phyloP scores from a whole-genome alignment of 2,888 invertebrate genomes.

The Mimas tiliae region DNA sequence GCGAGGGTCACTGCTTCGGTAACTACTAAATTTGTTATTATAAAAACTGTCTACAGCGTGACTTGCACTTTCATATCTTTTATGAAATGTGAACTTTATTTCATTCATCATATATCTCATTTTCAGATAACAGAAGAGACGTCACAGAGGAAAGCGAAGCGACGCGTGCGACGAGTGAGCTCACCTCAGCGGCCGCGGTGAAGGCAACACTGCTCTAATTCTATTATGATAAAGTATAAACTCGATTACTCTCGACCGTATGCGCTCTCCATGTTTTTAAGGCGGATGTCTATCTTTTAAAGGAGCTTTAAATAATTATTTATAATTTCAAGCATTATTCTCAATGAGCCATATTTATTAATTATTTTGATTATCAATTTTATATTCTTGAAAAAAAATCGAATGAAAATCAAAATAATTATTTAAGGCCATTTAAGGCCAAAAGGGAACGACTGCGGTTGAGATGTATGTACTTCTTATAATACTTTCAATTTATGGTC shows the following conservation, averaged over 20 bases:
- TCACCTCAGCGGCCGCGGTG: conserved; percentile 43
- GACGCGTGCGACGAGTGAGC: conserved; percentile 49
- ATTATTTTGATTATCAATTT: no score
- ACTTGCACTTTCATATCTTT: no score
- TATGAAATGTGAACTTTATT: neutral
- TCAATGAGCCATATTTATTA: no score
- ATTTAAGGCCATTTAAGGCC: neutral
- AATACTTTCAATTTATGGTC: neutral
- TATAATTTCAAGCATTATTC: no score
- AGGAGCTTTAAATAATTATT: no score
- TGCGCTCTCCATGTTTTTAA: neutral
- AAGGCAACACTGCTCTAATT: neutral
- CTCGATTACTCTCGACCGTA: neutral
- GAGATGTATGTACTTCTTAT: neutral
- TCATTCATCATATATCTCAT: neutral
- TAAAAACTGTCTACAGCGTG: no score
- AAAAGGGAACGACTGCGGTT: neutral
- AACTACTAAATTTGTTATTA: neutral
- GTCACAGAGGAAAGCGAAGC: conserved; percentile 49
- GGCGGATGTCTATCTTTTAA: no score
- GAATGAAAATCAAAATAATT: no score
- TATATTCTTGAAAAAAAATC: no score
- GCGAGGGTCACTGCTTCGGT: neutral
- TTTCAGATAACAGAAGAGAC: conserved; percentile 61
- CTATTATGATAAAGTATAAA: neutral